Percentiles rank a stretch among this genome's conserved stretches.
Conservation (phyloP, 2,888 invertebrate genomes). For the Ophion obscuratus region DNA sequence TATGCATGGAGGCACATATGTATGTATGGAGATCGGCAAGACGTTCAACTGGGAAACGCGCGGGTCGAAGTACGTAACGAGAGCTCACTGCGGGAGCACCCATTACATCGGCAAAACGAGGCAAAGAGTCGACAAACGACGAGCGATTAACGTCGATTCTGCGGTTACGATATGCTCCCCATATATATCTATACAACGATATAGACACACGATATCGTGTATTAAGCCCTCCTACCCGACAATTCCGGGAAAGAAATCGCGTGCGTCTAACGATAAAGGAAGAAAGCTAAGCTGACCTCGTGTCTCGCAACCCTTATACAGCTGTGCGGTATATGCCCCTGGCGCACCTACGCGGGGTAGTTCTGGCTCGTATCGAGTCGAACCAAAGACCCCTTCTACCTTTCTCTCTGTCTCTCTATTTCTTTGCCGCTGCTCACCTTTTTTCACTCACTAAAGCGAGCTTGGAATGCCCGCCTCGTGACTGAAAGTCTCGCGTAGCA, state of each 20-base stretch:
- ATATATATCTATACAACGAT: not conserved
- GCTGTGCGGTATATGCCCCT: slow-evolving; percentile 28
- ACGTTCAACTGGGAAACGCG: slow-evolving; percentile 1
- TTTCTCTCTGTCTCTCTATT: not conserved
- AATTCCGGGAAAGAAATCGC: slow-evolving; percentile 76
- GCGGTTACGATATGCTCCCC: slow-evolving; percentile 58
- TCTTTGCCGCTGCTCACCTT: slow-evolving; percentile 32
- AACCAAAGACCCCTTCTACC: slow-evolving; percentile 8
- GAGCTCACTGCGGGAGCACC: slow-evolving; percentile 9
- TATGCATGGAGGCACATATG: slow-evolving; percentile 14
- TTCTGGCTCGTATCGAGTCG: slow-evolving; percentile 38
- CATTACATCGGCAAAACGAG: slow-evolving; percentile 30
- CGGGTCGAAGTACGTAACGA: slow-evolving; percentile 42
- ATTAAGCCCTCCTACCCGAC: slow-evolving; percentile 42
- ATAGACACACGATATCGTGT: slow-evolving; percentile 21
- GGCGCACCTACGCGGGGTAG: slow-evolving; percentile 28
- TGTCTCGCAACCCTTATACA: slow-evolving; percentile 61
- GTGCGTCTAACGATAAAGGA: slow-evolving; percentile 74
- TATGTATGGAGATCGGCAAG: slow-evolving; percentile 11
- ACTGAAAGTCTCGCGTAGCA: not conserved
- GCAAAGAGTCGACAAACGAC: slow-evolving; percentile 62
- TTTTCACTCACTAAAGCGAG: slow-evolving; percentile 20
- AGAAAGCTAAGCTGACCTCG: slow-evolving; percentile 61
- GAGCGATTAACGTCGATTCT: slow-evolving; percentile 69
- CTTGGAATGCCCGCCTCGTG: slow-evolving; percentile 34